Conservation (phyloP, 2,113 vertebrate species). For the Alces alces region DNA sequence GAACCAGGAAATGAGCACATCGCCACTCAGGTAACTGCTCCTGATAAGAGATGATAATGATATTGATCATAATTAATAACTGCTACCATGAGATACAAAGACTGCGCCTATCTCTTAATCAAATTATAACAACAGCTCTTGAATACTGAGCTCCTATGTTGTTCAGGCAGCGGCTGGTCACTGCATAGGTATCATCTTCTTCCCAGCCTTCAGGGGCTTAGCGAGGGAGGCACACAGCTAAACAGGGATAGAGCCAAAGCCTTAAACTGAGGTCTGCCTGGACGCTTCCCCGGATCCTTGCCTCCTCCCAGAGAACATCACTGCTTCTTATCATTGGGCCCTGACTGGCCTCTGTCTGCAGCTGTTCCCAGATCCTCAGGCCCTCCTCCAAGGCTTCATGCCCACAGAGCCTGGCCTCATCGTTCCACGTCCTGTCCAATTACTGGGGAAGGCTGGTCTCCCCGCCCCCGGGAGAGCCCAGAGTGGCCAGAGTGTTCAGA, state of each 20-base stretch:
- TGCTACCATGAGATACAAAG: background rate
- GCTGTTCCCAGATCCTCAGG: background rate
- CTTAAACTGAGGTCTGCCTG: background rate
- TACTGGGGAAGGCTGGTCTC: background rate
- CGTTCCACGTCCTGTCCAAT: background rate
- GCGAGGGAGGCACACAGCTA: background rate
- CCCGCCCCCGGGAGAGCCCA: background rate
- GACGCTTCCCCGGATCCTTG: background rate
- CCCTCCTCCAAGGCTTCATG: background rate
- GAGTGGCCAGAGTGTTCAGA: slow-evolving; percentile 42
- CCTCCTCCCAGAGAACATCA: background rate
- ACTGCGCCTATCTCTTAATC: background rate
- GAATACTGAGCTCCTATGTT: background rate
- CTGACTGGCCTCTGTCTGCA: background rate
- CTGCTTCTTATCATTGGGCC: background rate
- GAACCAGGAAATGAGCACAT: background rate
- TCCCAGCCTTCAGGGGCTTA: background rate
- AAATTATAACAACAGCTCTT: background rate
- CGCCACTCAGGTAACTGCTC: background rate
- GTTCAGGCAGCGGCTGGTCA: background rate
- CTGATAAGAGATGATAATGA: background rate
- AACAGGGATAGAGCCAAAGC: background rate
- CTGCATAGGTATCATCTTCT: background rate
- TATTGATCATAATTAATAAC: background rate
- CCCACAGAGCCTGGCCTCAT: background rate